Evolutionary conservation across 1,140 invertebrate species (phyloP).

Genomic region (Orchestia grillus): DNA sequence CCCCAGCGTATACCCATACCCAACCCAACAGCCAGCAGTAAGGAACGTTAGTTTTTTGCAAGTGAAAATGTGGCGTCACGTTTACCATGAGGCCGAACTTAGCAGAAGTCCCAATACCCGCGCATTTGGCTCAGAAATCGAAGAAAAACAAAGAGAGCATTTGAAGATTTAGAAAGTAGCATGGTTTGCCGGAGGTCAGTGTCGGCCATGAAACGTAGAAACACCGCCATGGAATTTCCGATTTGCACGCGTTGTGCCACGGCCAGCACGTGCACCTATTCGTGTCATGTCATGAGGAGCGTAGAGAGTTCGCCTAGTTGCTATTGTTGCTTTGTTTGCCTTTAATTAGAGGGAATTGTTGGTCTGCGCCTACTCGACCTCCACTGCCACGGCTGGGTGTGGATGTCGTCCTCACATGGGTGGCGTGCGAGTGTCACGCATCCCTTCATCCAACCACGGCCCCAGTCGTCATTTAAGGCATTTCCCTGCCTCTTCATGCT

Average conservation of each 20-base stretch:
- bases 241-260: not conserved
- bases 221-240: not conserved
- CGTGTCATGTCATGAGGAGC: not conserved
- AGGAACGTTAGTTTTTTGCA: no score
- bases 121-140: no score
- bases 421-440: not conserved
- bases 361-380: not conserved
- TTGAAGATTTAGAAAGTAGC: not conserved
- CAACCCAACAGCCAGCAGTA: no score
- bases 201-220: not conserved
- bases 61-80: no score
- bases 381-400: not conserved
- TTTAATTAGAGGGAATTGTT: conserved; percentile 48
- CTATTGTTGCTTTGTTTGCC: conserved; percentile 32
- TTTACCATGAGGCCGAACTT: no score
- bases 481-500: not conserved
- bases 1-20: no score
- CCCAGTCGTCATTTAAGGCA: not conserved
- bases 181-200: not conserved
- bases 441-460: no score
- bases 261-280: not conserved
- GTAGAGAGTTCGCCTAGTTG: not conserved
- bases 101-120: no score
- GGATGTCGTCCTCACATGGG: not conserved
- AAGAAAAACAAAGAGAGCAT: not conserved